These are phyloP conservation scores for Peromyscus melanophrys DNA, from an alignment of 2,797 vertebrate genomes.

Conservation along the genomic window DNA sequence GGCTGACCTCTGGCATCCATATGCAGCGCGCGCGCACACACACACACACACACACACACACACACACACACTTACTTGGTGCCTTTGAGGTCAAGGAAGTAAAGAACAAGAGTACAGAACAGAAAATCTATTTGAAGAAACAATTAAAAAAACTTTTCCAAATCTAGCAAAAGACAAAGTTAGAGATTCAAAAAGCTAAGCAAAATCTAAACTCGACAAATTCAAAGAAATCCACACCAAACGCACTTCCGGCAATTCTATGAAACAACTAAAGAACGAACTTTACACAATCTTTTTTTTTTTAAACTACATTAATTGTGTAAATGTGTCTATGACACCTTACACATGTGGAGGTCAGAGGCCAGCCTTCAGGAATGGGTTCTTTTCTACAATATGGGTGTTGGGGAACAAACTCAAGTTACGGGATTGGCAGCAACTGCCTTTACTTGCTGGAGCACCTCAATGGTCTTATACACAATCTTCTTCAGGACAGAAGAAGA, in stretches of 20 bases:
- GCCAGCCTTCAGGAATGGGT: neutral
- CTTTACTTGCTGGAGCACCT: neutral
- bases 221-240: constrained; percentile 41
- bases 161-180: constrained; percentile 45
- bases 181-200: constrained; percentile 49
- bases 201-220: constrained; percentile 57
- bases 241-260: neutral
- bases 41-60: neutral
- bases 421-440: neutral
- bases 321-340: neutral
- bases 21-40: neutral
- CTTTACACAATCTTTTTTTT: neutral
- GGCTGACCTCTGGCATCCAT: neutral
- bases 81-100: neutral
- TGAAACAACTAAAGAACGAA: constrained; percentile 33
- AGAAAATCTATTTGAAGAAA: constrained; percentile 11
- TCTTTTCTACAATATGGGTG: neutral
- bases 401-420: neutral
- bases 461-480: neutral
- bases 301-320: neutral
- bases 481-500: neutral
- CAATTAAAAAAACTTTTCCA: constrained; percentile 8
- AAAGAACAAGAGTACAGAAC: neutral
- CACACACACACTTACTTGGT: neutral
- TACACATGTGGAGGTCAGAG: neutral